Percentiles rank a stretch among this genome's conserved stretches.
Evolutionary conservation across 2,113 vertebrate genomes (phyloP).

Genomic region (Casuarius casuarius): DNA sequence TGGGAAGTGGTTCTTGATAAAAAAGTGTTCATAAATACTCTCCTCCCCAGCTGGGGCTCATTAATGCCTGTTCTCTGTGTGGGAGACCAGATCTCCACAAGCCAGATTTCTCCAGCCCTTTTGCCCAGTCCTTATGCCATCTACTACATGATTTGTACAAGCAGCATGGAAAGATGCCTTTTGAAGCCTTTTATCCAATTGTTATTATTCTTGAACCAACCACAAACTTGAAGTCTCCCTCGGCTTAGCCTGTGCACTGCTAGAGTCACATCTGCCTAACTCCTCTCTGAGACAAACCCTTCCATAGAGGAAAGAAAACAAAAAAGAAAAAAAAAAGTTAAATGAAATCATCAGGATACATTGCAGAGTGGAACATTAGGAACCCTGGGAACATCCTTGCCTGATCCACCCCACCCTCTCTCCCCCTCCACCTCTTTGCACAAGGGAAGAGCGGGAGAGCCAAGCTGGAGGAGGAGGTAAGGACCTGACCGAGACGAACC

Average conservation of each 20-base stretch:
- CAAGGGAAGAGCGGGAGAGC: neutral
- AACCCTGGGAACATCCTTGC: neutral
- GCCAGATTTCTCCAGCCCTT: constrained; percentile 30
- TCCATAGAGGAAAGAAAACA: neutral
- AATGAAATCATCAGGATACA: neutral
- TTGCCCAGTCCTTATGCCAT: constrained; percentile 4
- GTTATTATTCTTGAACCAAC: neutral
- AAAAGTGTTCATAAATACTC: neutral
- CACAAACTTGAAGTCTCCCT: neutral
- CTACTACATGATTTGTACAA: neutral
- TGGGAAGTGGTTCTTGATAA: neutral
- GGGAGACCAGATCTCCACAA: neutral
- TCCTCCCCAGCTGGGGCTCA: constrained; percentile 23
- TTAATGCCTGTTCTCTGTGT: neutral
- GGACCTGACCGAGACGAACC: neutral
- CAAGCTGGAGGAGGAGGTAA: neutral
- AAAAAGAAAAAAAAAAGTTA: neutral
- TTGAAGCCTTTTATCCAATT: neutral
- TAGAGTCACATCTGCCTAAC: neutral
- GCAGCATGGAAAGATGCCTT: neutral
- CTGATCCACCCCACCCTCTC: neutral
- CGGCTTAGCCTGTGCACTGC: neutral
- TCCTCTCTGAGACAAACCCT: neutral
- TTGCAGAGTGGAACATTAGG: neutral
- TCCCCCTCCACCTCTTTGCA: neutral